A percentile compares a stretch with the other conserved stretches of the same genome.
phyloP scores from a whole-genome alignment of 2,113 vertebrate genomes.

The Seriola dumerili region DNA sequence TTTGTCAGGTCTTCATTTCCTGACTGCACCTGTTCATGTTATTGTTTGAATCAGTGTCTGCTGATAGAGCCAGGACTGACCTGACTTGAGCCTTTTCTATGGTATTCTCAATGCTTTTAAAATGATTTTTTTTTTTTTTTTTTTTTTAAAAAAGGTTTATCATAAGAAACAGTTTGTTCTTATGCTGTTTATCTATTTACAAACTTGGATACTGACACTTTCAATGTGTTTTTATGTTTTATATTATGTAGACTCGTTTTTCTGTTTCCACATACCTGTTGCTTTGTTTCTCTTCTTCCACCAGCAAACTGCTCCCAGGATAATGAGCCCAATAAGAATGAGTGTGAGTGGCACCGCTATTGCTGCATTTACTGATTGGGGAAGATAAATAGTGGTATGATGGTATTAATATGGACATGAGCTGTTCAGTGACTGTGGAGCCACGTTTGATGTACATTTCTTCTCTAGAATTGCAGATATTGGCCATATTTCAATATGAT shows the following conservation, averaged over 20 bases:
- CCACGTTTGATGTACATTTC: neutral
- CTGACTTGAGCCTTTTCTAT: neutral
- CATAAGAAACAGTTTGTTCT: neutral
- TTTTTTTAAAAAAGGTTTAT: neutral
- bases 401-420: neutral
- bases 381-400: neutral
- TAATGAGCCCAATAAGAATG: accelerated
- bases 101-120: neutral
- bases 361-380: neutral
- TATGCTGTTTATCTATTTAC: neutral
- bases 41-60: neutral
- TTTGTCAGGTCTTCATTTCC: neutral
- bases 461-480: neutral
- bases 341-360: accelerated
- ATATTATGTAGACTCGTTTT: neutral
- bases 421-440: neutral
- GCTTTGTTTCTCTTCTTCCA: neutral
- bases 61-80: neutral
- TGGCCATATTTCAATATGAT: neutral
- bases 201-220: neutral
- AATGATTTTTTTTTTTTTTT: neutral
- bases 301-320: accelerated
- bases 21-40: neutral
- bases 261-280: slow-evolving; percentile 25
- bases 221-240: neutral